A percentile compares a stretch with the other conserved stretches of the same genome.
These are phyloP conservation scores for Calcarius lapponicus DNA, from an alignment of 2,797 vertebrate species.

Conservation along the genomic window DNA sequence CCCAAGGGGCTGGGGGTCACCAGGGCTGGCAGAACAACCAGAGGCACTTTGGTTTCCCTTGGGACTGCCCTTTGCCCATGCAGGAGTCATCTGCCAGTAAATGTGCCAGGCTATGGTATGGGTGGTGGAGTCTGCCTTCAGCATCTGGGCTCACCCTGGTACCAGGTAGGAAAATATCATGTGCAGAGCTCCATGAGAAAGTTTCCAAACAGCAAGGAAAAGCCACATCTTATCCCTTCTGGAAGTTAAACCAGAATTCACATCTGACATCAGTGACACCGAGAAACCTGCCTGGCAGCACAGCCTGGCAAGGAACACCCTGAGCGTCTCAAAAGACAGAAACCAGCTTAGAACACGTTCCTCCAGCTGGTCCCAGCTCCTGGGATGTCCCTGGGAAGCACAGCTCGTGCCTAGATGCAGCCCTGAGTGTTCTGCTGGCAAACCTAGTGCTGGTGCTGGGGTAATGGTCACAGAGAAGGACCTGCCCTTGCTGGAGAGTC, in stretches of 20 bases:
- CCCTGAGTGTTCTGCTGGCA: neutral
- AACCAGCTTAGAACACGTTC: neutral
- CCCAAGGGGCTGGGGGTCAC: rapidly evolving
- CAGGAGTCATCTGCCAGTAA: neutral
- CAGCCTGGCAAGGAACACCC: neutral
- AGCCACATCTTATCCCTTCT: neutral
- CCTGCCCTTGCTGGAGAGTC: neutral
- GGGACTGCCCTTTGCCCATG: neutral
- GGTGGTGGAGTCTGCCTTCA: neutral
- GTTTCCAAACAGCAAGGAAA: neutral
- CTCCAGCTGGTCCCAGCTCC: neutral
- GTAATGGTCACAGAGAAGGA: neutral
- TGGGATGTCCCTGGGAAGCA: neutral
- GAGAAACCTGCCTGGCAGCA: neutral
- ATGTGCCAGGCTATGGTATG: neutral
- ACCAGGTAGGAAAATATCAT: neutral
- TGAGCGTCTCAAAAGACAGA: neutral
- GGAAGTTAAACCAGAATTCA: neutral
- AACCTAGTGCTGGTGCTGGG: neutral
- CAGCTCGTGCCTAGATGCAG: neutral
- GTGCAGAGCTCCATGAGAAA: neutral
- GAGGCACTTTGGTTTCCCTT: neutral
- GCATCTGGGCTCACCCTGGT: neutral
- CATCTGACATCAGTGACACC: neutral
- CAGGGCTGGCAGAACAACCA: neutral